Percentiles rank a stretch among this genome's conserved stretches.
phyloP scores from a whole-genome alignment of 2,113 vertebrate genomes.

The Hylia prasina region DNA sequence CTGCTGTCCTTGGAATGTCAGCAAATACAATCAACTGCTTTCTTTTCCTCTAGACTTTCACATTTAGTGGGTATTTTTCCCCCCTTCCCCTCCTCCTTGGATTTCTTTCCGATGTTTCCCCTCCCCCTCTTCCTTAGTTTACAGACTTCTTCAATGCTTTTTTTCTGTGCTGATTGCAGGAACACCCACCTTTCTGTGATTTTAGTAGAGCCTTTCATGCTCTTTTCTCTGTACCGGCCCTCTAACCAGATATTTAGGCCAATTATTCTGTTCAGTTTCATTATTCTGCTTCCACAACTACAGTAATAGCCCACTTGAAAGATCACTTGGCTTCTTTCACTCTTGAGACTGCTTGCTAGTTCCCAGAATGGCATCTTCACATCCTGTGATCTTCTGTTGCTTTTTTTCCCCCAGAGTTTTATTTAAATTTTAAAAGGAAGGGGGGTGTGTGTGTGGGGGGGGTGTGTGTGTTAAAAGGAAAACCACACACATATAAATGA shows the following conservation, averaged over 20 bases:
- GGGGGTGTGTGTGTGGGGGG: no score
- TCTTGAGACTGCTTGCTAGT: conserved; percentile 50
- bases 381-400: conserved; percentile 19
- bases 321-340: conserved; percentile 43
- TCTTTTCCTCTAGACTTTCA: conserved; percentile 1
- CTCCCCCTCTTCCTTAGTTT: conserved; percentile 6
- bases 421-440: conserved; percentile 26
- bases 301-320: conserved; percentile 56
- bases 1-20: conserved; percentile 13
- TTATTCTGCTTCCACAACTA: conserved; percentile 56
- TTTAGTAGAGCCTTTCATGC: conserved; percentile 34
- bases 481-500: not conserved
- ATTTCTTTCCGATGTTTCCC: conserved; percentile 15
- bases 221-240: conserved; percentile 39
- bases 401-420: not conserved
- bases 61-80: not conserved
- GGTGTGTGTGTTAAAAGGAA: not conserved
- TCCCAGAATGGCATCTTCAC: conserved; percentile 36
- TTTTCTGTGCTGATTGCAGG: conserved; percentile 38
- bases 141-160: conserved; percentile 28
- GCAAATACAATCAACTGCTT: conserved; percentile 21
- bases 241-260: conserved; percentile 57
- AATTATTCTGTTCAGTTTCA: conserved; percentile 63
- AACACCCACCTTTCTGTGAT: conserved; percentile 56
- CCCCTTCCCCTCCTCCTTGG: not conserved